Conservation (phyloP, 2,797 vertebrate species). For the Sebastes minor region DNA sequence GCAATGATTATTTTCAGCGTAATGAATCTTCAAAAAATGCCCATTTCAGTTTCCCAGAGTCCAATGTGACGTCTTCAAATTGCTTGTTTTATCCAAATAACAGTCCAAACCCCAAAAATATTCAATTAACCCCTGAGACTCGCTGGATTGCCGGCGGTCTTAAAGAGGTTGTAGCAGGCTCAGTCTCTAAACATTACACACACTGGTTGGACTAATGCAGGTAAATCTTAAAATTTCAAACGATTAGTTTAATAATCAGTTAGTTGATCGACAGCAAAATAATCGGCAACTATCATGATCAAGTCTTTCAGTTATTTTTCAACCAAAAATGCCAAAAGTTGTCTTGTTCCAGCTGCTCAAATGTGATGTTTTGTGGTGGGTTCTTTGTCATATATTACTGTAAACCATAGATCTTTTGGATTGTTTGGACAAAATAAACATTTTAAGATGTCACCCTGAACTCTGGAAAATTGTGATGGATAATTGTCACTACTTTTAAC, state of each 20-base stretch:
- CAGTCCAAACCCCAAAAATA: too few species aligned
- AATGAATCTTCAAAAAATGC: not conserved
- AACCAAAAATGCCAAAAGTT: not conserved
- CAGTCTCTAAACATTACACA: too few species aligned
- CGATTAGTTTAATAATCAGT: too few species aligned
- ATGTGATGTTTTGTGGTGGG: not conserved
- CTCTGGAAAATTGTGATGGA: not conserved
- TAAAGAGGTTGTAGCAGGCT: too few species aligned
- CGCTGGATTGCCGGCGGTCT: too few species aligned
- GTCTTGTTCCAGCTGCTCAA: not conserved
- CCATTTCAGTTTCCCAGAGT: too few species aligned
- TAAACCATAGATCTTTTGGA: not conserved
- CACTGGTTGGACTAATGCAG: not conserved
- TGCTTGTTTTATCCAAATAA: not conserved
- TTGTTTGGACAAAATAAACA: not conserved
- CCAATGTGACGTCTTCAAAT: too few species aligned
- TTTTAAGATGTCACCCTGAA: not conserved
- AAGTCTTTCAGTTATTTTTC: not conserved
- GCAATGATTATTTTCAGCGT: not conserved
- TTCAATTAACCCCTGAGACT: too few species aligned
- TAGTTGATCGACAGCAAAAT: too few species aligned
- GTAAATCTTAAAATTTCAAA: not conserved
- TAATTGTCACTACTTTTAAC: not conserved
- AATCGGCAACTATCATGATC: not conserved
- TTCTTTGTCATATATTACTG: not conserved